phyloP scores from a whole-genome alignment of 2,113 vertebrate species.

The Chaetodon trifascialis region DNA sequence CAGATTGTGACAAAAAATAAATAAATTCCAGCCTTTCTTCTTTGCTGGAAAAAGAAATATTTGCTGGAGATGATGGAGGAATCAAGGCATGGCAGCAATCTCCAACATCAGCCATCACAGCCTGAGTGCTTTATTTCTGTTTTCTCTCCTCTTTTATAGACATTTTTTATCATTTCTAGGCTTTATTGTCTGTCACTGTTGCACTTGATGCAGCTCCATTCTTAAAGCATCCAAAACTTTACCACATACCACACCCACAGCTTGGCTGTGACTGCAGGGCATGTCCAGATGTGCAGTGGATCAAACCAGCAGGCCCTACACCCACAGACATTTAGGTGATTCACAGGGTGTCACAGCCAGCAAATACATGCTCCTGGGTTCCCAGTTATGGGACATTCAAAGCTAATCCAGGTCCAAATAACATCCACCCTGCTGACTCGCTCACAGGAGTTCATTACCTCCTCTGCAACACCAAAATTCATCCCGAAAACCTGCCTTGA shows the following conservation, averaged over 20 bases:
- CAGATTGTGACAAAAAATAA: neutral
- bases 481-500: slow-evolving; percentile 8
- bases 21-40: slow-evolving; percentile 6
- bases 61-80: slow-evolving; percentile 46
- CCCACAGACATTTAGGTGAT: slow-evolving; percentile 42
- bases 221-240: slow-evolving; percentile 24
- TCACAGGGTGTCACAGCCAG: slow-evolving; percentile 38
- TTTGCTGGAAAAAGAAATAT: slow-evolving; percentile 23
- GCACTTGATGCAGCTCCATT: slow-evolving; percentile 13
- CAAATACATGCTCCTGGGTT: slow-evolving; percentile 8
- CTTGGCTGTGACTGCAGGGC: slow-evolving; percentile 22
- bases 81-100: slow-evolving; percentile 33
- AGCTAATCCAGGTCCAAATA: slow-evolving; percentile 26
- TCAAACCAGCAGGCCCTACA: slow-evolving; percentile 37
- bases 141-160: slow-evolving; percentile 9
- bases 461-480: slow-evolving; percentile 8
- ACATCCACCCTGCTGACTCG: slow-evolving; percentile 30
- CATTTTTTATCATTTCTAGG: slow-evolving; percentile 1
- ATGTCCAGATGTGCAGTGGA: slow-evolving; percentile 57
- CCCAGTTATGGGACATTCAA: slow-evolving; percentile 5
- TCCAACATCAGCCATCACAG: slow-evolving; percentile 40
- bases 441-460: slow-evolving; percentile 14
- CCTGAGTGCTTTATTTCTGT: slow-evolving; percentile 29
- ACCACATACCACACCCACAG: slow-evolving; percentile 19
- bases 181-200: neutral